Percentiles rank a stretch among this genome's conserved stretches.
These are phyloP conservation scores for Drosophila sturtevanti DNA, from an alignment of 1,140 invertebrate species.

Conservation along the genomic window DNA sequence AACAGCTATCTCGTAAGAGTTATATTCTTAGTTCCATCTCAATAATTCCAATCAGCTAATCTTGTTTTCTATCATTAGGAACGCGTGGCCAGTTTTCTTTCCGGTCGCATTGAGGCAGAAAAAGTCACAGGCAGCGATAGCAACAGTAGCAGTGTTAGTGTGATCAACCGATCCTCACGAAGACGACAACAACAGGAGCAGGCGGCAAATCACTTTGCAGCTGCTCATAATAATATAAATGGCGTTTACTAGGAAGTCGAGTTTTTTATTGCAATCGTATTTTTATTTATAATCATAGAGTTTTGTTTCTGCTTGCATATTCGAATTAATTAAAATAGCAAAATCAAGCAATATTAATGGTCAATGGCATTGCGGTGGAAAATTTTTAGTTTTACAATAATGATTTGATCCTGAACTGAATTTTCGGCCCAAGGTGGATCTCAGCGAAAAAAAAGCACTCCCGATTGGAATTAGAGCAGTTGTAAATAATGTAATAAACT, in stretches of 20 bases:
- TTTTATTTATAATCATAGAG: slow-evolving; percentile 80
- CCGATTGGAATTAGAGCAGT: too few relatives aligned
- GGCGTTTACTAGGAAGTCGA: slow-evolving; percentile 79
- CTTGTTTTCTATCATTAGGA: slow-evolving; percentile 46
- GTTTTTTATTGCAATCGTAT: slow-evolving; percentile 76
- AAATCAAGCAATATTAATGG: not conserved
- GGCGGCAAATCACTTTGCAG: slow-evolving; percentile 59
- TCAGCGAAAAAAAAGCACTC: too few relatives aligned
- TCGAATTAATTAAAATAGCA: slow-evolving; percentile 57
- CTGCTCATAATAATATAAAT: slow-evolving; percentile 80
- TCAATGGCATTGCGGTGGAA: too few relatives aligned
- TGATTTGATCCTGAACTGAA: too few relatives aligned
- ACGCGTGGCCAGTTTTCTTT: slow-evolving; percentile 74
- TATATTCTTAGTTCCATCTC: not conserved
- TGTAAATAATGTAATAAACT: too few relatives aligned
- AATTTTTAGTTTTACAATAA: too few relatives aligned
- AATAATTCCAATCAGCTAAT: not conserved
- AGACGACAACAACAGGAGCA: slow-evolving; percentile 55
- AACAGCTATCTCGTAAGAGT: slow-evolving; percentile 69
- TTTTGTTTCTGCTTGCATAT: slow-evolving; percentile 76
- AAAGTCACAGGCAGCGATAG: slow-evolving; percentile 73
- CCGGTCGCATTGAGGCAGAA: slow-evolving; percentile 79
- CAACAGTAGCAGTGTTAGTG: slow-evolving; percentile 13
- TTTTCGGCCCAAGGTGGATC: too few relatives aligned
- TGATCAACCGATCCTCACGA: slow-evolving; percentile 51